Conservation (phyloP, 2,113 vertebrate genomes). For the Dascyllus trimaculatus region DNA sequence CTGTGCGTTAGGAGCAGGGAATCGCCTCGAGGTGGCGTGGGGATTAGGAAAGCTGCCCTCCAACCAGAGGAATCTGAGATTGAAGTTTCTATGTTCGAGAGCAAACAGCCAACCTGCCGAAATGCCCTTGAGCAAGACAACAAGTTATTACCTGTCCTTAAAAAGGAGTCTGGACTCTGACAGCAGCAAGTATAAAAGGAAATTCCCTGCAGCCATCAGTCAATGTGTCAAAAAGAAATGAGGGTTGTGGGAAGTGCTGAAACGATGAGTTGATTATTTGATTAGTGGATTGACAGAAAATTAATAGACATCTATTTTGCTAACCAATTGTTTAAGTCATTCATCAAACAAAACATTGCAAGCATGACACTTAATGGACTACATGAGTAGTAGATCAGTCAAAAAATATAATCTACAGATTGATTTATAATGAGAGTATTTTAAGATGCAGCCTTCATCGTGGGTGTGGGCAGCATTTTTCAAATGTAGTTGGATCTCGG, state of each 20-base stretch:
- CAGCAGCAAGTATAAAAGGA: conserved; percentile 10
- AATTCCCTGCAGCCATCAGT: conserved; percentile 29
- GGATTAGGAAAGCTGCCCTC: conserved; percentile 54
- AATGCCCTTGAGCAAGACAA: conserved; percentile 57
- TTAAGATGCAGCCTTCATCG: neutral
- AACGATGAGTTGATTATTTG: conserved; percentile 30
- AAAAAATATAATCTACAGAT: neutral
- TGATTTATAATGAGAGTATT: conserved; percentile 4
- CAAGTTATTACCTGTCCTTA: conserved; percentile 40
- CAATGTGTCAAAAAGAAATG: conserved; percentile 28
- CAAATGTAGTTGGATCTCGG: conserved; percentile 19
- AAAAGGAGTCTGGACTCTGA: conserved; percentile 18
- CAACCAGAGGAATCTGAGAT: conserved; percentile 23
- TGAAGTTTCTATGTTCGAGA: conserved; percentile 23
- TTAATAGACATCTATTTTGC: neutral
- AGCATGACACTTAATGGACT: neutral
- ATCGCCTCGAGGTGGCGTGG: conserved; percentile 44
- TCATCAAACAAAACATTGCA: conserved; percentile 17
- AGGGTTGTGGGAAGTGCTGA: conserved; percentile 1
- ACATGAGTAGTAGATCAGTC: neutral
- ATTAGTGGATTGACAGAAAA: conserved; percentile 29
- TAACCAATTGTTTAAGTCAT: conserved; percentile 26
- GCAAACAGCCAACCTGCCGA: conserved; percentile 12
- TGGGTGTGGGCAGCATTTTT: conserved; percentile 14
- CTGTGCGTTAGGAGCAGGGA: conserved; percentile 4